Conservation (phyloP, 2,113 vertebrate genomes). For the Manacus vitellinus region DNA sequence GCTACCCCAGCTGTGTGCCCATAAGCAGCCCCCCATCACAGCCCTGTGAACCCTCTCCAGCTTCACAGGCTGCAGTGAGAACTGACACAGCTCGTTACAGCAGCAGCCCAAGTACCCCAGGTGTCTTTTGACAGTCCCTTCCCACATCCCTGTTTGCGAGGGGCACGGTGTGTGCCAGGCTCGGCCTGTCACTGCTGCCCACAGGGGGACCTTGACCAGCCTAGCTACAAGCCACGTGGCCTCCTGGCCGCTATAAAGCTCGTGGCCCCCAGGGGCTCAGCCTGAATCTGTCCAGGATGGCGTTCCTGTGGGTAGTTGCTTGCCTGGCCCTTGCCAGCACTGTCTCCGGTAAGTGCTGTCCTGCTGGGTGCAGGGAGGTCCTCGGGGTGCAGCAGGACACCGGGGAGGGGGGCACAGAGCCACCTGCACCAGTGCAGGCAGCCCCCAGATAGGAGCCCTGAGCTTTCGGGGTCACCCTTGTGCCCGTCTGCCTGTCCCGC, state of each 20-base stretch:
- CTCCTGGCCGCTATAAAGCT: not conserved
- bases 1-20: not conserved
- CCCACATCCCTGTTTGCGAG: accelerated
- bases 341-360: not conserved
- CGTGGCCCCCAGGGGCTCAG: accelerated
- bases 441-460: accelerated
- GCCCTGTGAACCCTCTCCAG: not conserved
- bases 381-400: accelerated
- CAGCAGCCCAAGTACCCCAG: not conserved
- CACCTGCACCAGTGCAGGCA: not conserved
- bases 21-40: not conserved
- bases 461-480: not conserved
- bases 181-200: accelerated
- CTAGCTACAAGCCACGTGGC: not conserved
- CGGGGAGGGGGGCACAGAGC: accelerated
- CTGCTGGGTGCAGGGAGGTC: accelerated
- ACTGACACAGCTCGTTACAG: not conserved
- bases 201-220: not conserved
- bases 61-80: not conserved
- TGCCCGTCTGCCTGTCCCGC: not conserved
- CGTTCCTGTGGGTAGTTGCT: not conserved
- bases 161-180: not conserved
- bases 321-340: slow-evolving; percentile 29
- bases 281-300: not conserved
- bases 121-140: not conserved